Percentiles rank a stretch among this genome's conserved stretches.
Conservation (phyloP, 1,140 invertebrate species). For the Pantala flavescens region DNA sequence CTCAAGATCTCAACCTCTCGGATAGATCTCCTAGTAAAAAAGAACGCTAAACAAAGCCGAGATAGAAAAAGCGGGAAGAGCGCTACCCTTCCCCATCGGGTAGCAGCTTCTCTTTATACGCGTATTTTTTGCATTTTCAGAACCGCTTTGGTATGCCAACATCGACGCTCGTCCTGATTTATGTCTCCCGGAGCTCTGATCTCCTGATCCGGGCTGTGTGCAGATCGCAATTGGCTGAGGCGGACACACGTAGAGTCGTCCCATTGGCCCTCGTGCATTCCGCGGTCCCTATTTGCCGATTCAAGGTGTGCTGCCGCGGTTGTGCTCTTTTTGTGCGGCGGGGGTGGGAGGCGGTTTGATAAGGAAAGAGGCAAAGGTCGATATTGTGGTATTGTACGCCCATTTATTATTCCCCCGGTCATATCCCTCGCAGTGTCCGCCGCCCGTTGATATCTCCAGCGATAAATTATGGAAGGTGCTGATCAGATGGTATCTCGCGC, state of each 20-base stretch:
- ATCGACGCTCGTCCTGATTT: not conserved
- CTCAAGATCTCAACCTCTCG: too few relatives aligned
- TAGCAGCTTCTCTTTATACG: too few relatives aligned
- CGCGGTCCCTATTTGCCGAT: not conserved
- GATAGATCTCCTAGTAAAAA: too few relatives aligned
- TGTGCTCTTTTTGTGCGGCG: not conserved
- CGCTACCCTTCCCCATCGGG: too few relatives aligned
- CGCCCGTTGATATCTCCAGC: too few relatives aligned
- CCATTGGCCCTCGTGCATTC: not conserved
- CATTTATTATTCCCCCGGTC: too few relatives aligned
- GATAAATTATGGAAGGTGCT: too few relatives aligned
- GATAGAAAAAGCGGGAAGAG: too few relatives aligned
- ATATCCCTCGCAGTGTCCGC: too few relatives aligned
- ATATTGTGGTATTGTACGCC: too few relatives aligned
- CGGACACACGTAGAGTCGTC: not conserved
- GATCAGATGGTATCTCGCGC: too few relatives aligned
- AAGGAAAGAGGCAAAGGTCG: not conserved
- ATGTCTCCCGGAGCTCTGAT: not conserved
- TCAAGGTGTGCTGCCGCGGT: not conserved
- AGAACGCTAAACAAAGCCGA: too few relatives aligned
- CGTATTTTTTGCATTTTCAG: not conserved
- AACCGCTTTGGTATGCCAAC: slow-evolving; percentile 7
- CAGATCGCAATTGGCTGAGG: not conserved
- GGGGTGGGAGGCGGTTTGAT: not conserved
- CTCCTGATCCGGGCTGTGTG: not conserved